These are phyloP conservation scores for Elgonia sp. DNA, from an alignment of 2,888 invertebrate species.

Conservation along the genomic window DNA sequence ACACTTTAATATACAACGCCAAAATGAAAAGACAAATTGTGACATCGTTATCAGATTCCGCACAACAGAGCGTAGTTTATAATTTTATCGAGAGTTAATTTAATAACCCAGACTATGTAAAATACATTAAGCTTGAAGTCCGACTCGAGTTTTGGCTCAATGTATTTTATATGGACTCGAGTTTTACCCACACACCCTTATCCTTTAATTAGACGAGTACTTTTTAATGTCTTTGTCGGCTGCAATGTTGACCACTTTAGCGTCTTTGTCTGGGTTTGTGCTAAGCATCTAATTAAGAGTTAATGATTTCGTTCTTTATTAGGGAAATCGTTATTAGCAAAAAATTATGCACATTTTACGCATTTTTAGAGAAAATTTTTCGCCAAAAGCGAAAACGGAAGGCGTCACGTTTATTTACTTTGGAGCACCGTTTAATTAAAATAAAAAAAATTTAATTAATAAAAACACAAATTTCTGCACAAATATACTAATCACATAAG, in stretches of 20 bases:
- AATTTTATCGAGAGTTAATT: constrained; percentile 45
- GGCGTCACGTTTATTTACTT: constrained; percentile 9
- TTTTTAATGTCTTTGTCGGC: constrained; percentile 68
- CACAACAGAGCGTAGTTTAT: constrained; percentile 24
- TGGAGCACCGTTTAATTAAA: constrained; percentile 31
- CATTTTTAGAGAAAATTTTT: background rate
- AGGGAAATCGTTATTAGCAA: constrained; percentile 47
- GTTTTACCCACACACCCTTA: constrained; percentile 57
- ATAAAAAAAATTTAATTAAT: background rate
- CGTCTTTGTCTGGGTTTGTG: constrained; percentile 23
- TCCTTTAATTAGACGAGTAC: constrained; percentile 64
- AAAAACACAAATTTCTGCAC: background rate
- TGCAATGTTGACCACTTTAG: constrained; percentile 50
- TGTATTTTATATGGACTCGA: constrained; percentile 65
- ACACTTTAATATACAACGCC: no score
- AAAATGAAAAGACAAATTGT: constrained; percentile 20
- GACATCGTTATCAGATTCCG: constrained; percentile 32
- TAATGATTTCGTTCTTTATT: constrained; percentile 59
- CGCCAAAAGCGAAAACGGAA: constrained; percentile 1
- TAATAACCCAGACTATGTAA: constrained; percentile 50
- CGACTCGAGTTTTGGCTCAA: constrained; percentile 59
- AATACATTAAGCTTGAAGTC: constrained; percentile 57
- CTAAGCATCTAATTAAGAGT: constrained; percentile 52
- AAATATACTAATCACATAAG: background rate
- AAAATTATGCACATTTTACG: constrained; percentile 45